Evolutionary conservation across 2,888 invertebrate species (phyloP), one percentile per base, ranked within the genome.

Genomic region (Cynaeus angustus): DNA sequence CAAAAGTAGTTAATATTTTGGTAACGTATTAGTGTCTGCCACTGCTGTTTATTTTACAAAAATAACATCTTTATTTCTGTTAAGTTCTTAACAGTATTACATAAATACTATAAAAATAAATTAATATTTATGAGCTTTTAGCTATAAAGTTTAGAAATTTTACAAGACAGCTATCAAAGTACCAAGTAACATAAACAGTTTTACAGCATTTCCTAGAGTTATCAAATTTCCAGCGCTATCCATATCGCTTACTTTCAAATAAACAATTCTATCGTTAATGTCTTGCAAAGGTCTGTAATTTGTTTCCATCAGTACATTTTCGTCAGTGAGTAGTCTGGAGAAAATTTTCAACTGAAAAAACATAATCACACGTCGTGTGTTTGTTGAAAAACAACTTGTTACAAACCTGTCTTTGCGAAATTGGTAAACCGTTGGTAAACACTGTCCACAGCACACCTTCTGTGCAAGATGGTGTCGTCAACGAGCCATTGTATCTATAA

Each of bases 391-490:
- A 10, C 9, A 52, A 21, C n/a, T 33, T n/a, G n/a, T n/a, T 46
- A 68, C 70, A 58, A 62, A 78, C 78, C 71, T 79, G 78, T 14
- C 68, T 41, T 80, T 69, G 61, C 0, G 89, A 88, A 46, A 90
- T 85, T 0, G 88, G 86, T 46, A 88, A 83, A 14, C 87, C 87
- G 26, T 88, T 85, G 0, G 86, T 86, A 65, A 90, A 85, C 1
- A 94, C 88, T 21, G 92, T 91, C 92, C 94, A 94, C 3, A 88
- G 88, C n/a, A 94, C 92, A 0, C 88, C 88, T 81, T 94, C 94
- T 58, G 89, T 88, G 80, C 94, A 94, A 46, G 85, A 86, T 7
- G 94, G 94, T 0, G 93, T 93, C 1, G 94, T 94, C 72, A 94
- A 85, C 0, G 94, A 94, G 0, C 94, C 94, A 0, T 88, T 84